Conservation (phyloP, 2,113 vertebrate species). For the Syngnathus floridae region DNA sequence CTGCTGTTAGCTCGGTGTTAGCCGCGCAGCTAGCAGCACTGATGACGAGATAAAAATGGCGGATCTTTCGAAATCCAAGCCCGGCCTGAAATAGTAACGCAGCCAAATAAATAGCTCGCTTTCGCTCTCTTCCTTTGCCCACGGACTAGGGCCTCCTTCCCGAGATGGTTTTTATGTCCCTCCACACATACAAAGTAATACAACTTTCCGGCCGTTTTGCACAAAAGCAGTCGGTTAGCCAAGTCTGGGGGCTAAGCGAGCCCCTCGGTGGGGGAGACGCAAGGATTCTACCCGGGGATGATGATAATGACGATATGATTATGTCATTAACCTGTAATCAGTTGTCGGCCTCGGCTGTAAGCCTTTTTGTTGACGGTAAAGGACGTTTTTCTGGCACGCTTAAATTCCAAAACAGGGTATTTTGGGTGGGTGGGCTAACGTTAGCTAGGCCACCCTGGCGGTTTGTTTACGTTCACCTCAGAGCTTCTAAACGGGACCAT, state of each 20-base stretch:
- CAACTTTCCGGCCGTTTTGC: background rate
- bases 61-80: conserved; percentile 97
- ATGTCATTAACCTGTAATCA: conserved; percentile 8
- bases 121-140: conserved; percentile 4
- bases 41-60: conserved; percentile 96
- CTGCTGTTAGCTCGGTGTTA: conserved; percentile 35
- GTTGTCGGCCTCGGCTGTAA: conserved; percentile 35
- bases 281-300: conserved; percentile 27
- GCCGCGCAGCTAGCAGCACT: conserved; percentile 60
- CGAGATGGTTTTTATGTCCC: background rate
- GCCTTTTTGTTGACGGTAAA: background rate
- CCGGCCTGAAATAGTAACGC: conserved; percentile 76
- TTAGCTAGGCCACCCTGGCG: background rate
- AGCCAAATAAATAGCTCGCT: background rate
- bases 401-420: background rate
- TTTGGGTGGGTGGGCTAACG: background rate
- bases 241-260: background rate
- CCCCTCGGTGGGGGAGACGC: conserved; percentile 14
- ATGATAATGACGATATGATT: background rate
- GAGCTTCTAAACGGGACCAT: background rate
- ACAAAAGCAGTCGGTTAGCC: background rate
- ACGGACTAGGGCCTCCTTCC: background rate
- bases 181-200: background rate
- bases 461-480: conserved; percentile 7
- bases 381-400: background rate